Conservation (phyloP, 2,888 invertebrate genomes). For the Ditylenchus weischeri region DNA sequence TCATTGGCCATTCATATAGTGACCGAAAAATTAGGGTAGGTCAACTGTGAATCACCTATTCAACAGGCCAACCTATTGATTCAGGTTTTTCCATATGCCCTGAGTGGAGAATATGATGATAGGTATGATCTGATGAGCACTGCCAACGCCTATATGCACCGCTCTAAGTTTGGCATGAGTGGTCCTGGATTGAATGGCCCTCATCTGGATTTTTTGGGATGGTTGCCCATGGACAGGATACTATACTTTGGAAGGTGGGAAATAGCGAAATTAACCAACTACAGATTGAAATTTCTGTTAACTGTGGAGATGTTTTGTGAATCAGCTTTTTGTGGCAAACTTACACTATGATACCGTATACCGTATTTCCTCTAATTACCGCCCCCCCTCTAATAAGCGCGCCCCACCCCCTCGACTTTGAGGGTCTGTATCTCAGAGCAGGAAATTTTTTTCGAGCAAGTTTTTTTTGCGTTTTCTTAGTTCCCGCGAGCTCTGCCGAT, state of each 20-base stretch:
- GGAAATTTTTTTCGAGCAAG: too few relatives aligned
- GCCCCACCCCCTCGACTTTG: too few relatives aligned
- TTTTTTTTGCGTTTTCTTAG: too few relatives aligned
- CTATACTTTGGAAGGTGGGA: conserved; percentile 48
- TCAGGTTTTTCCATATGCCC: conserved; percentile 52
- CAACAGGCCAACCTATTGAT: not conserved
- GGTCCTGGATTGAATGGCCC: conserved; percentile 56
- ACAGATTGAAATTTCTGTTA: too few relatives aligned
- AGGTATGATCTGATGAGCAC: conserved; percentile 57
- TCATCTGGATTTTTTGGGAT: conserved; percentile 56
- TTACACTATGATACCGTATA: too few relatives aligned
- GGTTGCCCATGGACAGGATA: conserved; percentile 53
- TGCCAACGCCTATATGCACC: conserved; percentile 52
- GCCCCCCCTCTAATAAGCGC: too few relatives aligned
- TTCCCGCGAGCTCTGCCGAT: too few relatives aligned
- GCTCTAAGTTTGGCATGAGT: conserved; percentile 47
- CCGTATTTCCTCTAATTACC: too few relatives aligned
- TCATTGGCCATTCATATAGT: conserved; percentile 57
- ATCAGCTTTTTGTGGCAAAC: too few relatives aligned
- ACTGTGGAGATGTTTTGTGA: too few relatives aligned
- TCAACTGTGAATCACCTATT: not conserved
- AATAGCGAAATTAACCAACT: too few relatives aligned
- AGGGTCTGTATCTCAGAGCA: too few relatives aligned
- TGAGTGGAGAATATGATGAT: conserved; percentile 55
- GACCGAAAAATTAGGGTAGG: conserved; percentile 45